phyloP scores from a whole-genome alignment of 2,797 vertebrate genomes.

The Enteromius trimaculatus region DNA sequence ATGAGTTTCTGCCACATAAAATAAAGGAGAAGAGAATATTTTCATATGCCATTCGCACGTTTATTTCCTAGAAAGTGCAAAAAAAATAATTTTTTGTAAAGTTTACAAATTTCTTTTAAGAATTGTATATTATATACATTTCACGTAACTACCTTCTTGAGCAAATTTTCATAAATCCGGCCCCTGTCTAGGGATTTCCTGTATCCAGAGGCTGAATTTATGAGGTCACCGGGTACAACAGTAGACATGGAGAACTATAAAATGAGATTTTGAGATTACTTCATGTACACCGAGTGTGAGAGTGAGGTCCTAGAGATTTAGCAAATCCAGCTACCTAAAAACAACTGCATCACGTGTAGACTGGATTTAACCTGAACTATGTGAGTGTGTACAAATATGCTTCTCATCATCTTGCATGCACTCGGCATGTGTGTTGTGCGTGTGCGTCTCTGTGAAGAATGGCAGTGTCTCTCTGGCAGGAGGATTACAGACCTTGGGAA shows the following conservation, averaged over 20 bases:
- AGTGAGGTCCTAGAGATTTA: conserved; percentile 16
- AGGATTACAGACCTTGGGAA: conserved; percentile 29
- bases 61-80: not conserved
- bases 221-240: not conserved
- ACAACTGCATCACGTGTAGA: conserved; percentile 44
- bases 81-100: not conserved
- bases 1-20: not conserved
- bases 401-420: conserved; percentile 16
- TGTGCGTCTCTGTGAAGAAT: conserved; percentile 2
- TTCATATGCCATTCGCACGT: not conserved
- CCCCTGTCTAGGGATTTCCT: not conserved
- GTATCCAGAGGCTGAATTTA: conserved; percentile 1
- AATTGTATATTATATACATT: not conserved
- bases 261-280: conserved; percentile 51
- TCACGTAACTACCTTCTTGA: not conserved
- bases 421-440: not conserved
- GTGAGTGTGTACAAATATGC: not conserved
- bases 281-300: conserved; percentile 29
- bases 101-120: not conserved
- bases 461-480: conserved; percentile 1
- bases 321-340: conserved; percentile 43
- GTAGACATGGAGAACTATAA: conserved; percentile 27
- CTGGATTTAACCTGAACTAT: conserved; percentile 28
- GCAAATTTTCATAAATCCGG: not conserved
- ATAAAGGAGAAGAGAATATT: not conserved